These are phyloP conservation scores for Eurytoma adleriae DNA, from an alignment of 2,888 invertebrate genomes.

Conservation along the genomic window DNA sequence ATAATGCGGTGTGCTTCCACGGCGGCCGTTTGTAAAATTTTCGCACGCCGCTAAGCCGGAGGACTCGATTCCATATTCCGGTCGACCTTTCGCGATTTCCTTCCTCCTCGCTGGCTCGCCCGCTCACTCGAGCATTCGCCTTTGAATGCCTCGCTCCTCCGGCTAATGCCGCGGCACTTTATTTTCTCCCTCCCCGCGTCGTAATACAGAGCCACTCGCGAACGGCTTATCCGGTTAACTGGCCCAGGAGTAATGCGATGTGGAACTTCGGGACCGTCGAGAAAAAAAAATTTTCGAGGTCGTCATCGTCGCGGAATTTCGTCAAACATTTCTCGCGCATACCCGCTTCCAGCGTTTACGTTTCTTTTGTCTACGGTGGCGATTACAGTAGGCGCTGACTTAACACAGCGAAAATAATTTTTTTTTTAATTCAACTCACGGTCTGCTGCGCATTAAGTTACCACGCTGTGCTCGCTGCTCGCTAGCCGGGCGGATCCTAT, in stretches of 20 bases:
- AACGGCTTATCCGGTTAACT: conserved; percentile 36
- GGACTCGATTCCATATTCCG: conserved; percentile 40
- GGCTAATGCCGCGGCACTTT: conserved; percentile 14
- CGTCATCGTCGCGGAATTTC: background rate
- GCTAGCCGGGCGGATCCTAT: conserved; percentile 3
- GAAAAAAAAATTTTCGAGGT: background rate
- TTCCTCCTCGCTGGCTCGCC: conserved; percentile 12
- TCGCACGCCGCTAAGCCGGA: background rate
- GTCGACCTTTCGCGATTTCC: conserved; percentile 33
- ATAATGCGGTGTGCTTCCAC: conserved; percentile 7
- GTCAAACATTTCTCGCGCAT: background rate
- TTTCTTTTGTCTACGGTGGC: background rate
- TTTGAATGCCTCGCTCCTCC: background rate
- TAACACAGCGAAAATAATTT: background rate
- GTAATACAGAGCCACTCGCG: conserved; percentile 15
- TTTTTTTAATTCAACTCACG: too few species aligned
- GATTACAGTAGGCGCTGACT: background rate
- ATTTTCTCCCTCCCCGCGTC: conserved; percentile 6
- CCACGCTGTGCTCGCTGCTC: background rate
- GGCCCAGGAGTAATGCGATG: conserved; percentile 28
- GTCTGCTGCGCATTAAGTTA: too few species aligned
- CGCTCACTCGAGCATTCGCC: conserved; percentile 27
- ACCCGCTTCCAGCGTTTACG: background rate
- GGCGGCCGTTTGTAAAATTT: conserved; percentile 30
- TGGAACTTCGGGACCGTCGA: too few species aligned